Evolutionary conservation across 2,888 invertebrate species (phyloP).

Genomic region (Brachypalpus laphriformis): DNA sequence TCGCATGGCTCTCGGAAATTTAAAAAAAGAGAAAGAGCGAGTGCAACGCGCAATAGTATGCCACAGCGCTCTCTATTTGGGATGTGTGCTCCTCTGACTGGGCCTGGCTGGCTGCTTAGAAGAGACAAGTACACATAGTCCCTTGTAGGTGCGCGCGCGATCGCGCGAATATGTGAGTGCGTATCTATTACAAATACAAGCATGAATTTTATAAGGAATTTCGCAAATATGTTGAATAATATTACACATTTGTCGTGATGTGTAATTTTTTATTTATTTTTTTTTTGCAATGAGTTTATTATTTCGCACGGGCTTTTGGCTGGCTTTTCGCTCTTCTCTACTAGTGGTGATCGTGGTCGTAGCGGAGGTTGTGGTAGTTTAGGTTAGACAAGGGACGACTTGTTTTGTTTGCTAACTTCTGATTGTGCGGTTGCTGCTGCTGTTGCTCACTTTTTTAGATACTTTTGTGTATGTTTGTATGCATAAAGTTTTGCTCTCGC

Average conservation of each 20-base stretch:
- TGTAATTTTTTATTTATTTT: constrained; percentile 36
- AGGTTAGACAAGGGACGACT: constrained; percentile 73
- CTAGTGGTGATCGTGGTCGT: constrained; percentile 49
- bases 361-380: constrained; percentile 67
- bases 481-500: constrained; percentile 69
- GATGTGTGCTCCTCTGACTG: constrained; percentile 33
- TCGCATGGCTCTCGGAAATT: constrained; percentile 29
- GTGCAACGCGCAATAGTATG: constrained; percentile 44
- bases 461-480: constrained; percentile 65
- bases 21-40: constrained; percentile 65
- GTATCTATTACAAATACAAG: constrained; percentile 71
- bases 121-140: constrained; percentile 45
- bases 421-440: constrained; percentile 58
- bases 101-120: constrained; percentile 50
- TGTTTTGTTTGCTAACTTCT: constrained; percentile 71
- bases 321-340: constrained; percentile 43
- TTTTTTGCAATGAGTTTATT: constrained; percentile 60
- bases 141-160: constrained; percentile 67
- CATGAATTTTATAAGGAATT: constrained; percentile 69
- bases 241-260: constrained; percentile 70
- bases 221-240: constrained; percentile 74
- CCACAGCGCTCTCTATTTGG: constrained; percentile 50
- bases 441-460: constrained; percentile 67
- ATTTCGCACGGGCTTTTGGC: constrained; percentile 58
- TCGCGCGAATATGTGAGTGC: constrained; percentile 67